These are phyloP conservation scores for Dreissena polymorpha DNA, from an alignment of 1,140 invertebrate species.

Conservation along the genomic window DNA sequence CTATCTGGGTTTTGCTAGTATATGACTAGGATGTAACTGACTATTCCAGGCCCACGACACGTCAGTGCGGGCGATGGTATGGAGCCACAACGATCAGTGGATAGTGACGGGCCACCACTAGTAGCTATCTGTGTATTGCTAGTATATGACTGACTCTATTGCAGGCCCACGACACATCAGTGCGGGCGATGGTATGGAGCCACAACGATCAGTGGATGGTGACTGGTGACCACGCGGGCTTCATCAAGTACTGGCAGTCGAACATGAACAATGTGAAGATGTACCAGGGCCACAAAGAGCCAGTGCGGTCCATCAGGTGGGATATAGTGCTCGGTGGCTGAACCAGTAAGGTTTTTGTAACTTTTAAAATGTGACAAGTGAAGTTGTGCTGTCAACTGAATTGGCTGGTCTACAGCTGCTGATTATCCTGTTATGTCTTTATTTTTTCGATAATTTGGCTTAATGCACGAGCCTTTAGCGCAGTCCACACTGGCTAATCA, in stretches of 20 bases:
- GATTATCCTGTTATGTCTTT: too few species aligned
- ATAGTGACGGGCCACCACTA: slow-evolving; percentile 99
- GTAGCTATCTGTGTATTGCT: too few species aligned
- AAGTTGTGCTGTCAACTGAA: too few species aligned
- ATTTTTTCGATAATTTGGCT: too few species aligned
- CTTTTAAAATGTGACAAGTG: background rate
- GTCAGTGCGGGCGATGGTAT: slow-evolving; percentile 98
- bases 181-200: slow-evolving; percentile 99
- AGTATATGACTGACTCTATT: slow-evolving; percentile 62
- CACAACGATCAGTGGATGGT: slow-evolving; percentile 99
- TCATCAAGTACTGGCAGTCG: slow-evolving; percentile 99
- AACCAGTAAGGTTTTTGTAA: slow-evolving; percentile 52
- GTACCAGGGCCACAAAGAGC: slow-evolving; percentile 99
- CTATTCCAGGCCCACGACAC: slow-evolving; percentile 95
- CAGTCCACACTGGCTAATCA: too few species aligned
- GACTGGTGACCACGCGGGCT: slow-evolving; percentile 98
- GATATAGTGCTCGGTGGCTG: slow-evolving; percentile 39
- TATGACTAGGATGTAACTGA: too few species aligned
- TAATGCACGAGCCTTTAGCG: too few species aligned
- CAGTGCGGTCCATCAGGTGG: slow-evolving; percentile 97
- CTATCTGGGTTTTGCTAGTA: too few species aligned
- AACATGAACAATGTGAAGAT: slow-evolving; percentile 99
- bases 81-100: slow-evolving; percentile 99
- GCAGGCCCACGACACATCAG: slow-evolving; percentile 98
- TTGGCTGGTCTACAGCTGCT: too few species aligned